Conservation (phyloP, 2,888 invertebrate genomes). For the Sminthurides aquaticus region DNA sequence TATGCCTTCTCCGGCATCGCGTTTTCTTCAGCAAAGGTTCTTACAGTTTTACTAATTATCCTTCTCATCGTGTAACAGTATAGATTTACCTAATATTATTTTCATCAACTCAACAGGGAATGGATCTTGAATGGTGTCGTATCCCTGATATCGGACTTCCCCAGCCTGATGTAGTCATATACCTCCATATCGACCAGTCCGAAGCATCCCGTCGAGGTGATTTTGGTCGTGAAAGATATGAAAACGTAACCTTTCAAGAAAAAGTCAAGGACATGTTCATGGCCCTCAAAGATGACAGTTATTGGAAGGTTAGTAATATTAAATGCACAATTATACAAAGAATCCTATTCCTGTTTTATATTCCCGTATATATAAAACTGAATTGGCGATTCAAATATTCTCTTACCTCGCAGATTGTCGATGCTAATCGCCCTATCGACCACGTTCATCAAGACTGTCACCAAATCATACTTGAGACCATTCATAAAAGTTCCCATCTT, state of each 20-base stretch:
- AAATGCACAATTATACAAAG: no score
- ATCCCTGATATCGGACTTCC: conserved; percentile 78
- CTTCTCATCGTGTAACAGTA: no score
- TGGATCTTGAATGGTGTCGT: conserved; percentile 78
- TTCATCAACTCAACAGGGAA: conserved; percentile 53
- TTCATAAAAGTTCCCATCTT: conserved; percentile 31
- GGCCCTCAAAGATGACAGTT: conserved; percentile 48
- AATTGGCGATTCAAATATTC: not conserved
- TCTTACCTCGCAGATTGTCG: conserved; percentile 47
- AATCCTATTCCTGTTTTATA: no score
- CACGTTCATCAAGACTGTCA: conserved; percentile 49
- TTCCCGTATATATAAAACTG: not conserved
- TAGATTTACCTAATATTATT: no score
- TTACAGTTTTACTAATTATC: no score
- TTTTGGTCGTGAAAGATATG: conserved; percentile 77
- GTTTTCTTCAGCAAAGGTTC: conserved; percentile 70
- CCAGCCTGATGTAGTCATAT: conserved; percentile 78
- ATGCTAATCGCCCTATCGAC: conserved; percentile 53
- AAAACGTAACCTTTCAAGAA: conserved; percentile 63
- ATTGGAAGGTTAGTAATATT: conserved; percentile 37
- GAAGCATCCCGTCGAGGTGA: conserved; percentile 58
- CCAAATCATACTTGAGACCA: conserved; percentile 44
- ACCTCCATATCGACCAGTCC: conserved; percentile 61
- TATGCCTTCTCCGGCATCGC: conserved; percentile 92
- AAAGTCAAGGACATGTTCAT: conserved; percentile 62